These are phyloP conservation scores for Phalanger gymnotis DNA, from an alignment of 2,797 vertebrate genomes.

Conservation along the genomic window DNA sequence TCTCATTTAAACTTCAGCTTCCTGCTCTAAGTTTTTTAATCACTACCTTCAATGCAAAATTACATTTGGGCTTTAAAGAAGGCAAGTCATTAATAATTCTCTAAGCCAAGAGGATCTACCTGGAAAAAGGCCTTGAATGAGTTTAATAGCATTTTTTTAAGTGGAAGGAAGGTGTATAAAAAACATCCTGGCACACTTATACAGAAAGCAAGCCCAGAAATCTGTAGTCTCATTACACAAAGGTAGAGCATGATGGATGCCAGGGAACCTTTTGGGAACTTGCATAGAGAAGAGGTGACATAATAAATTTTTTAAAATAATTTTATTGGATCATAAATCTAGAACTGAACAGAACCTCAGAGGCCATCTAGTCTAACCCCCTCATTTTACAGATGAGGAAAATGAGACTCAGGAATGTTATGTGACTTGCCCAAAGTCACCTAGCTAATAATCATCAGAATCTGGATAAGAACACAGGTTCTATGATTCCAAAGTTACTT, in stretches of 20 bases:
- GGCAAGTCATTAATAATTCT: conserved; percentile 48
- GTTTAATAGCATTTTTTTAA: conserved; percentile 48
- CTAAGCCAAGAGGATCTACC: conserved; percentile 49
- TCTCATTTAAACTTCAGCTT: conserved; percentile 63
- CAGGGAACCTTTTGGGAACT: conserved; percentile 11
- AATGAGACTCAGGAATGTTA: not conserved
- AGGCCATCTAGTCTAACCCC: not conserved
- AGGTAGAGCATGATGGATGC: not conserved
- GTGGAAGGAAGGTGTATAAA: conserved; percentile 31
- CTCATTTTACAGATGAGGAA: not conserved
- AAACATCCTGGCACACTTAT: conserved; percentile 45
- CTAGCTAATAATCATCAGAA: not conserved
- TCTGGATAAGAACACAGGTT: not conserved
- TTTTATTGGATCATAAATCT: not conserved
- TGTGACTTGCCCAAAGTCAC: not conserved
- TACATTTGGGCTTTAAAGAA: conserved; percentile 62
- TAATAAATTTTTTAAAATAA: not conserved
- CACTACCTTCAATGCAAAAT: conserved; percentile 66
- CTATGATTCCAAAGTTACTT: conserved; percentile 34
- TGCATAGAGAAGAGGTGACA: conserved; percentile 25
- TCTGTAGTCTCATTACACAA: not conserved
- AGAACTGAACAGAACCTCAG: not conserved
- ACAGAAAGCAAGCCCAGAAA: conserved; percentile 52
- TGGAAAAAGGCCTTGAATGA: conserved; percentile 63
- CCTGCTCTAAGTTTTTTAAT: conserved; percentile 73